These are phyloP conservation scores for Parnassius orleans DNA, from an alignment of 2,888 invertebrate genomes.

Conservation along the genomic window DNA sequence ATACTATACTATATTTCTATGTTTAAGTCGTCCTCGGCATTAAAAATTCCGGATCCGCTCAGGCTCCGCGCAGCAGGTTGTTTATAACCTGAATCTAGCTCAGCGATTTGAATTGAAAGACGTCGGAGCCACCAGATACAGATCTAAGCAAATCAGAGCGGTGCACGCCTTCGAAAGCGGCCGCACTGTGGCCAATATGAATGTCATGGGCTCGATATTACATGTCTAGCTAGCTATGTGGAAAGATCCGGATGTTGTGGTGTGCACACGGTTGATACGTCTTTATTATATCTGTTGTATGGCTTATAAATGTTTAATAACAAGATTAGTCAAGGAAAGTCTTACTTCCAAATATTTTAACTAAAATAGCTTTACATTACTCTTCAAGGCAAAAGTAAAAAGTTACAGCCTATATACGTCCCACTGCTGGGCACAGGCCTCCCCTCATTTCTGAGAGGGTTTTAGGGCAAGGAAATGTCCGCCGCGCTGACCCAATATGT, in stretches of 20 bases:
- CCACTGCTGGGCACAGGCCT: too few species aligned
- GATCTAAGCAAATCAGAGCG: conserved; percentile 32
- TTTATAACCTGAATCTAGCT: conserved; percentile 8
- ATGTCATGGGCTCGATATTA: conserved; percentile 13
- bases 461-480: too few species aligned
- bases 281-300: too few species aligned
- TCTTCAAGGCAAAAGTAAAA: too few species aligned
- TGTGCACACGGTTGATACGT: background rate
- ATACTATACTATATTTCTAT: too few species aligned
- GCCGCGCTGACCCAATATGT: too few species aligned
- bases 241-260: background rate
- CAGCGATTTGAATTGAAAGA: conserved; percentile 23
- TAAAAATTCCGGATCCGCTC: background rate
- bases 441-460: too few species aligned
- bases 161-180: conserved; percentile 20
- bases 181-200: conserved; percentile 12
- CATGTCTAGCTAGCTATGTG: background rate
- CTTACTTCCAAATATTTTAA: too few species aligned
- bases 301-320: too few species aligned
- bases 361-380: too few species aligned
- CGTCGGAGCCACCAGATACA: conserved; percentile 26
- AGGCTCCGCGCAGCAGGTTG: conserved; percentile 12
- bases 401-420: too few species aligned
- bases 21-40: background rate
- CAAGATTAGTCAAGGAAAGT: too few species aligned